Evolutionary conservation across 1,140 invertebrate species (phyloP).

Genomic region (Tetragonula clypearis): DNA sequence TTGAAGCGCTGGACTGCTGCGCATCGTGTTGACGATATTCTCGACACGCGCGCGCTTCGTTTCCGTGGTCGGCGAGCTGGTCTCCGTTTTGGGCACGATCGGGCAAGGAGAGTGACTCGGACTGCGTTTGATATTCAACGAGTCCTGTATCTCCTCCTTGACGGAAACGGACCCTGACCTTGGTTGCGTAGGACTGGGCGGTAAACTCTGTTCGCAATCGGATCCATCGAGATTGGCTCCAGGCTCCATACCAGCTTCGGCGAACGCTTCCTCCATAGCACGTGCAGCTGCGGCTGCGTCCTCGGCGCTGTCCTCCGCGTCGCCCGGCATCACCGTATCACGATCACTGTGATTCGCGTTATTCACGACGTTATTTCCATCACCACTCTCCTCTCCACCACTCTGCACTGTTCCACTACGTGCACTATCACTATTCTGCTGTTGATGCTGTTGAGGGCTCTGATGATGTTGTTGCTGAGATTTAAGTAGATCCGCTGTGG

Average conservation of each 20-base stretch:
- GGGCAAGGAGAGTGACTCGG: constrained; percentile 79
- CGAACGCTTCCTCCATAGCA: constrained; percentile 84
- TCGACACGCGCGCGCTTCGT: constrained; percentile 96
- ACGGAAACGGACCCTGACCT: constrained; percentile 82
- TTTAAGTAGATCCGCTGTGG: constrained; percentile 78
- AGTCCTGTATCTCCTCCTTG: constrained; percentile 86
- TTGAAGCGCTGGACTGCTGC: constrained; percentile 89
- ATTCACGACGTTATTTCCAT: constrained; percentile 78
- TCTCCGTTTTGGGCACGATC: constrained; percentile 76
- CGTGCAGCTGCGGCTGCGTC: constrained; percentile 83
- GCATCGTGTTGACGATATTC: constrained; percentile 96
- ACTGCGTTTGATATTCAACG: constrained; percentile 80
- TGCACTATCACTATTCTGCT: constrained; percentile 79
- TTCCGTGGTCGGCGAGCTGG: constrained; percentile 83
- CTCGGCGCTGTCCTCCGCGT: constrained; percentile 84
- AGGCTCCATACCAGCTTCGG: constrained; percentile 83
- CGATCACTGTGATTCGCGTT: constrained; percentile 78
- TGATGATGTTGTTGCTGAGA: constrained; percentile 78
- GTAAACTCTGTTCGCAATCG: constrained; percentile 86
- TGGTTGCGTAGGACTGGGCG: constrained; percentile 83
- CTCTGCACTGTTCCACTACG: constrained; percentile 80
- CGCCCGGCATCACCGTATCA: constrained; percentile 83
- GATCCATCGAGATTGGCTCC: constrained; percentile 85
- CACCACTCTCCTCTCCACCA: constrained; percentile 79
- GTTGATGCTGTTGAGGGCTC: constrained; percentile 68